Evolutionary conservation across 1,140 invertebrate genomes (phyloP).

Genomic region (Saxidomus purpurata): DNA sequence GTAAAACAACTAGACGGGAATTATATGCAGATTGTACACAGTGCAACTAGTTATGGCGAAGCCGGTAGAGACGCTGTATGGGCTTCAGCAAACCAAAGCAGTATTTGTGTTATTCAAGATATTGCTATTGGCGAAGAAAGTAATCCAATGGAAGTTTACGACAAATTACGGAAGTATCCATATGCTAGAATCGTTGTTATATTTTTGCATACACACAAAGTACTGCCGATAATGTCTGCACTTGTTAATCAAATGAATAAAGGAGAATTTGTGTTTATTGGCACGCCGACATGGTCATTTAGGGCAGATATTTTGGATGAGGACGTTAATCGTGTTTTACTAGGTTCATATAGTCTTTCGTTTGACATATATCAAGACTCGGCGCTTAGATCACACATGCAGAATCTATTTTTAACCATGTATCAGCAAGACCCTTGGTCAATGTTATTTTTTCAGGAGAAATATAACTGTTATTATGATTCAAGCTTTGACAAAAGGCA

Average conservation of each 20-base stretch:
- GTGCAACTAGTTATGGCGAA: constrained; percentile 62
- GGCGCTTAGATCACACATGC: background rate
- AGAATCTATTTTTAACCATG: background rate
- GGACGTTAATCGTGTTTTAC: background rate
- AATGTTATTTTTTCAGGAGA: background rate
- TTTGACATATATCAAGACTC: constrained; percentile 43
- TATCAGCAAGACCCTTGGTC: constrained; percentile 28
- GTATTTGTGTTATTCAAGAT: constrained; percentile 59
- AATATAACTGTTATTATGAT: constrained; percentile 42
- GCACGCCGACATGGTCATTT: constrained; percentile 61
- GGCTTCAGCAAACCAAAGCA: background rate
- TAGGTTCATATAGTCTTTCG: constrained; percentile 57
- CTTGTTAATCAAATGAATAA: constrained; percentile 37
- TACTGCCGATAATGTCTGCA: background rate
- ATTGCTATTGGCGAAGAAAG: constrained; percentile 31
- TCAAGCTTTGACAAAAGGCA: constrained; percentile 23
- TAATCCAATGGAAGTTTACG: constrained; percentile 17
- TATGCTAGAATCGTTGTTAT: constrained; percentile 67
- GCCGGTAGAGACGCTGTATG: constrained; percentile 56
- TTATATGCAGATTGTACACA: constrained; percentile 69
- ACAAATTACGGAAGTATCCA: constrained; percentile 32
- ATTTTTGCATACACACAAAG: constrained; percentile 55
- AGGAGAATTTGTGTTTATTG: constrained; percentile 72
- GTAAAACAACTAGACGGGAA: constrained; percentile 22
- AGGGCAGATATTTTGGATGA: constrained; percentile 23